phyloP scores from a whole-genome alignment of 2,888 invertebrate genomes.

The Kuschelorhynchus macadamiae region DNA sequence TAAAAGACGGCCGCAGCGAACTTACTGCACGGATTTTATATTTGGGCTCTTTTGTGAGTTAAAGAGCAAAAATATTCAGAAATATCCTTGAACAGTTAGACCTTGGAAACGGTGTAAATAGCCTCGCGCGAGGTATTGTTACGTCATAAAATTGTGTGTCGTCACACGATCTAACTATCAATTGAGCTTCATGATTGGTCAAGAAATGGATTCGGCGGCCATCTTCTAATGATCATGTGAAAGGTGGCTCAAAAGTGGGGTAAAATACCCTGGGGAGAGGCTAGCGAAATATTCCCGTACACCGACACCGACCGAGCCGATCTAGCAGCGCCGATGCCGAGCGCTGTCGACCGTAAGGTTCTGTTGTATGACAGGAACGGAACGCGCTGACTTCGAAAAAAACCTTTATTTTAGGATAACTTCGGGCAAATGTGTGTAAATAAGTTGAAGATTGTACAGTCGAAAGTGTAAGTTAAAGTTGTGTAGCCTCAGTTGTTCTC shows the following conservation, averaged over 20 bases:
- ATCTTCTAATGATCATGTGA: conserved; percentile 78
- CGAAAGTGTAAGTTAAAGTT: conserved; percentile 54
- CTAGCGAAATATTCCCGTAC: conserved; percentile 68
- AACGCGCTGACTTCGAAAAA: conserved; percentile 59
- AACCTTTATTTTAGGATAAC: conserved; percentile 52
- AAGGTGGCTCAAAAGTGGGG: conserved; percentile 61
- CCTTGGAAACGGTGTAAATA: conserved; percentile 68
- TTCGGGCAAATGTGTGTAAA: conserved; percentile 53
- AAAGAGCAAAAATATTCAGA: conserved; percentile 39
- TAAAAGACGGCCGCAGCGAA: conserved; percentile 9
- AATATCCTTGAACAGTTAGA: conserved; percentile 63
- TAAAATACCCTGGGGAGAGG: conserved; percentile 70
- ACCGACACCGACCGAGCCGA: conserved; percentile 70
- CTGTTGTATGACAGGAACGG: conserved; percentile 55
- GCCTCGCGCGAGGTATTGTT: conserved; percentile 64
- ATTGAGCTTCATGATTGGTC: conserved; percentile 66
- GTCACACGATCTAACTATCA: conserved; percentile 63
- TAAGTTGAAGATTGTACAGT: conserved; percentile 52
- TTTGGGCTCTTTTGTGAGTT: conserved; percentile 15
- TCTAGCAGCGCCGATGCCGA: conserved; percentile 66
- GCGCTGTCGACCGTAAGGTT: conserved; percentile 56
- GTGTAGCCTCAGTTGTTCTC: conserved; percentile 49
- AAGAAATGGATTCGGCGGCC: conserved; percentile 70
- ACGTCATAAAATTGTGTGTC: conserved; percentile 68
- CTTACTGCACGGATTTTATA: conserved; percentile 13